A percentile compares a stretch with the other conserved stretches of the same genome.
Conservation (phyloP, 30 jellyfish, hydroid and myxozoan genomes). For the Morbakka virulenta region DNA sequence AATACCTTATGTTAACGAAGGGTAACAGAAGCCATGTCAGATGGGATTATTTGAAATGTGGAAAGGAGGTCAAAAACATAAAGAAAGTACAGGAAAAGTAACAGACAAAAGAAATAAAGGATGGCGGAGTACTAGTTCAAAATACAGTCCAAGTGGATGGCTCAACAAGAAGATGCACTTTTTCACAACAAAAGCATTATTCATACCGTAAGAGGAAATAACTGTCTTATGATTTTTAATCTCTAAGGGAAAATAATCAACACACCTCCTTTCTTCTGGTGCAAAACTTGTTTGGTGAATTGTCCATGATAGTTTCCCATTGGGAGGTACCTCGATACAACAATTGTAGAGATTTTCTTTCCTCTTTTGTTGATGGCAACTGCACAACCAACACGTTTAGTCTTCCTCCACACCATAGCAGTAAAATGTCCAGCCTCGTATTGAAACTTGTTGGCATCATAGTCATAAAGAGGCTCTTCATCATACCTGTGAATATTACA, state of each 20-base stretch:
- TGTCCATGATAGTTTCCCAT: background rate
- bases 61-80: too few relatives aligned
- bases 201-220: too few relatives aligned
- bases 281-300: background rate
- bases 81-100: too few relatives aligned
- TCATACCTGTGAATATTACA: background rate
- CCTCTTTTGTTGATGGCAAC: background rate
- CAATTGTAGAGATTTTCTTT: background rate
- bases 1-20: too few relatives aligned
- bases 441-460: background rate
- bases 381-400: constrained; percentile 7
- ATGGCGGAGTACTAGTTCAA: too few relatives aligned
- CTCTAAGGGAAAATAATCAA: background rate
- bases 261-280: background rate
- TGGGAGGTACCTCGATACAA: background rate
- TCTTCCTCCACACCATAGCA: constrained; percentile 5
- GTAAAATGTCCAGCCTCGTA: constrained; percentile 1
- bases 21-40: too few relatives aligned
- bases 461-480: background rate
- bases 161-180: too few relatives aligned
- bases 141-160: too few relatives aligned
- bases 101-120: too few relatives aligned
- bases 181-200: too few relatives aligned
- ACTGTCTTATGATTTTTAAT: too few relatives aligned
- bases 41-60: too few relatives aligned